Percentiles rank a stretch among this genome's conserved stretches.
Evolutionary conservation across 2,888 invertebrate genomes (phyloP).

Genomic region (Kuschelorhynchus macadamiae): DNA sequence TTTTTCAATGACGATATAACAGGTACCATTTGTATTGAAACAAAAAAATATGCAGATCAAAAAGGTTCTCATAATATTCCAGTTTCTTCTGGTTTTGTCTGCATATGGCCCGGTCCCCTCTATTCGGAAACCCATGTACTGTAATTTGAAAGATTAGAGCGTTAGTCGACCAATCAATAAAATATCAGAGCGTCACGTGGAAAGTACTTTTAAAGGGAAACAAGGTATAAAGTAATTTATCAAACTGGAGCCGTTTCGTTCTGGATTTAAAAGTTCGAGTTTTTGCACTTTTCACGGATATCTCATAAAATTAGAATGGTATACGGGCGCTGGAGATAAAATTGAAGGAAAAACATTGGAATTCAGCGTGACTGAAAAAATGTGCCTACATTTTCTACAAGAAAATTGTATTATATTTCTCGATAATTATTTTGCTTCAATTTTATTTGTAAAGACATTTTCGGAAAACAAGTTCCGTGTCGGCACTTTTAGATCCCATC

Average conservation of each 20-base stretch:
- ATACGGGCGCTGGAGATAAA: not conserved
- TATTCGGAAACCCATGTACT: slow-evolving; percentile 13
- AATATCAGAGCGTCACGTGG: slow-evolving; percentile 33
- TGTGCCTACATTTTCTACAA: slow-evolving; percentile 32
- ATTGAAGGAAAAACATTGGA: slow-evolving; percentile 15
- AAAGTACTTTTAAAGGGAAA: slow-evolving; percentile 50
- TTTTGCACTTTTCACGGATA: not conserved
- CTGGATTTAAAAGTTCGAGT: slow-evolving; percentile 44
- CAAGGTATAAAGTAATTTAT: slow-evolving; percentile 57
- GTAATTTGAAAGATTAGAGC: slow-evolving; percentile 51
- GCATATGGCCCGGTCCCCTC: slow-evolving; percentile 16
- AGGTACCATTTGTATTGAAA: slow-evolving; percentile 17
- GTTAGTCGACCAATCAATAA: slow-evolving; percentile 18
- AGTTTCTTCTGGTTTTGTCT: slow-evolving; percentile 21
- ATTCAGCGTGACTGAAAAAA: slow-evolving; percentile 19
- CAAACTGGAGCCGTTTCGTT: no score
- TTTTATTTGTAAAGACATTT: slow-evolving; percentile 13
- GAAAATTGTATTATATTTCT: slow-evolving; percentile 32
- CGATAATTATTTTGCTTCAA: slow-evolving; percentile 48
- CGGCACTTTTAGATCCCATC: slow-evolving; percentile 31
- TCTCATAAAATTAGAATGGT: slow-evolving; percentile 13
- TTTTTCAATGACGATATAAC: slow-evolving; percentile 26
- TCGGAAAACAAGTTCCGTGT: slow-evolving; percentile 11
- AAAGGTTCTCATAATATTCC: slow-evolving; percentile 35
- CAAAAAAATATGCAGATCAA: slow-evolving; percentile 27